Evolutionary conservation across 2,113 vertebrate species (phyloP).

Genomic region (Zonotrichia leucophrys): DNA sequence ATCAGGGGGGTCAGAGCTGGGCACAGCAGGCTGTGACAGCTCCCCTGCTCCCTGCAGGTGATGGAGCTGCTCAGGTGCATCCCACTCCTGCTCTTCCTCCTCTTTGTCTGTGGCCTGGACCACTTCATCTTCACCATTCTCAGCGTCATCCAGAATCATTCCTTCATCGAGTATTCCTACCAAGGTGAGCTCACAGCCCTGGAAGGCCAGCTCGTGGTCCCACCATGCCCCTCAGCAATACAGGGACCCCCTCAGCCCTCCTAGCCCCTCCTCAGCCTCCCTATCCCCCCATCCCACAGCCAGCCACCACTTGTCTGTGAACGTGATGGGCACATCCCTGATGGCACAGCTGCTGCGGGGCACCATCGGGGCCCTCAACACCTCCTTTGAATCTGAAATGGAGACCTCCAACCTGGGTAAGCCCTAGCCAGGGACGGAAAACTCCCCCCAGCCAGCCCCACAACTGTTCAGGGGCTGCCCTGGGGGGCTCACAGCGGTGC

Average conservation of each 20-base stretch:
- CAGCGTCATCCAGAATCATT: slow-evolving; percentile 79
- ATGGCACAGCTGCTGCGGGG: slow-evolving; percentile 81
- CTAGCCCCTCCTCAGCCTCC: accelerated
- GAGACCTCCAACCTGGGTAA: slow-evolving; percentile 78
- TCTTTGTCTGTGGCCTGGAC: slow-evolving; percentile 76
- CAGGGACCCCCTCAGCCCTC: not conserved
- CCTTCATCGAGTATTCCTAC: slow-evolving; percentile 79
- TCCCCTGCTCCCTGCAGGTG: slow-evolving; percentile 28
- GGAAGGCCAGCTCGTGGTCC: not conserved
- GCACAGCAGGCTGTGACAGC: not conserved
- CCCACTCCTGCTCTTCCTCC: slow-evolving; percentile 66
- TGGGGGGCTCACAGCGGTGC: accelerated
- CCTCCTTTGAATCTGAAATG: slow-evolving; percentile 62
- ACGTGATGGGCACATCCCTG: slow-evolving; percentile 80
- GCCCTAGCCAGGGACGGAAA: not conserved
- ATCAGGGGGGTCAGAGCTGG: not conserved
- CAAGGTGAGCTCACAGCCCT: slow-evolving; percentile 68
- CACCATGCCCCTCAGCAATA: not conserved
- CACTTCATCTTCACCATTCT: slow-evolving; percentile 76
- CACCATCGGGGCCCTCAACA: slow-evolving; percentile 83
- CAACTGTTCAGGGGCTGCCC: not conserved
- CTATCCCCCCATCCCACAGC: slow-evolving; percentile 59
- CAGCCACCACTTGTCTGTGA: slow-evolving; percentile 80
- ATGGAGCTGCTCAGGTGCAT: slow-evolving; percentile 73
- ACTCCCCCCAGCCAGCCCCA: not conserved